Evolutionary conservation across 2,888 invertebrate species (phyloP), one percentile per base, ranked within the genome.

Genomic region (Harpalus rubripes): DNA sequence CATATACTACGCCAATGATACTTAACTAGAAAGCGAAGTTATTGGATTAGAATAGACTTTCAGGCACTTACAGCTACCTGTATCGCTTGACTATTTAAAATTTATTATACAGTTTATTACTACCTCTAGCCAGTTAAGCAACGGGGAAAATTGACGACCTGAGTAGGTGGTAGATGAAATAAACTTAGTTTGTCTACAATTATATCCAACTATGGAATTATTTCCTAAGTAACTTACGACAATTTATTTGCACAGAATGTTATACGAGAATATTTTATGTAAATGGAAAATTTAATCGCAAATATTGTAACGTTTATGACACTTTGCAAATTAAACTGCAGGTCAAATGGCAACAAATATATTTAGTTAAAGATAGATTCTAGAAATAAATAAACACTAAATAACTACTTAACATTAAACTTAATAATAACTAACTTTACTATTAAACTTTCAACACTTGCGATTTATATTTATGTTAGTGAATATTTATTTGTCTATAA

Each of bases 11-110:
- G 2, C 44, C 44, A 52, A 52, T 52, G 44, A 63, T 12, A 7
- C 32, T 32, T 32, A 32, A 32, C 32, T 32, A 32, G 32, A 5
- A 32, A n/a, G 68, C 10, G 15, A 41, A 81, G 65, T 68, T 81
- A 81, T 65, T 81, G 65, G 81, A 65, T 80, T 80, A 44, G 80
- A 41, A 80, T 80, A 39, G 81, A 81, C 81, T 81, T 44, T 44
- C n/a, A 22, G 44, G 65, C 81, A 81, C 44, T 81, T 81, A 81
- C 52, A 15, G 58, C 56, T 68, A 63, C 80, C 80, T 63, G 63
- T 18, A 81, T 65, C 22, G 16, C 12, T 44, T 52, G 44, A 52
- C 65, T 68, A 68, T 61, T 81, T 81, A 39, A 81, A 81, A 65
- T 81, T 81, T 81, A 81, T 81, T 44, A 15, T 12, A n/a, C 61